These are phyloP conservation scores for Ectemnius lituratus DNA, from an alignment of 2,888 invertebrate species.

Conservation along the genomic window DNA sequence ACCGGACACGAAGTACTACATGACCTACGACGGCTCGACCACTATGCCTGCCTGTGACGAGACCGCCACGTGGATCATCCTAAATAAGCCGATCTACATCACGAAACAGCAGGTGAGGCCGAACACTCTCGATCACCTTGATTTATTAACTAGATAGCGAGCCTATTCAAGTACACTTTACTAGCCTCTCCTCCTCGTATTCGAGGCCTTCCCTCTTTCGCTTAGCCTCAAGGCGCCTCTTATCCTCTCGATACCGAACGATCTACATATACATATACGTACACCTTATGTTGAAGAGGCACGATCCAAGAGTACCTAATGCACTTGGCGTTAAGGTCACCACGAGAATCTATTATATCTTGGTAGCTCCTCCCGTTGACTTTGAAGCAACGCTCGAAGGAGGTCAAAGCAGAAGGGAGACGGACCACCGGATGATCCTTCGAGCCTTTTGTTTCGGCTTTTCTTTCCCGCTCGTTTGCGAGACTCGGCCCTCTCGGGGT, in stretches of 20 bases:
- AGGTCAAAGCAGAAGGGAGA: too few relatives aligned
- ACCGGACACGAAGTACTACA: constrained; percentile 96
- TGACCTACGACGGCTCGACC: constrained; percentile 98
- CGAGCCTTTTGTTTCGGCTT: too few relatives aligned
- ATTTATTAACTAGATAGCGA: neutral
- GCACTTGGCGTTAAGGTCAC: too few relatives aligned
- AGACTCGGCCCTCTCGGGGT: neutral
- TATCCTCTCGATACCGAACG: too few relatives aligned
- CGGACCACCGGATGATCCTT: too few relatives aligned
- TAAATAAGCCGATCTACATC: constrained; percentile 99
- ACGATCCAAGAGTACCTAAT: too few relatives aligned
- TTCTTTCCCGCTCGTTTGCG: neutral
- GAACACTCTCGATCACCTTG: neutral
- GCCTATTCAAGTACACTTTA: neutral
- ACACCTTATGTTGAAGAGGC: neutral
- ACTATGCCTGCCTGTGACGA: constrained; percentile 99
- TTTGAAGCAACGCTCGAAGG: too few relatives aligned
- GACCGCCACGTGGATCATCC: constrained; percentile 98
- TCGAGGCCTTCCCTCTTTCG: constrained; percentile 4
- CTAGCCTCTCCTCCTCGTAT: neutral
- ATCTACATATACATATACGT: neutral
- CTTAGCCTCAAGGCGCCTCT: neutral
- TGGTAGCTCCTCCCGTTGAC: too few relatives aligned
- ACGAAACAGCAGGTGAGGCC: constrained; percentile 94
- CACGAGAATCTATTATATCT: too few relatives aligned